Base-by-base conservation (phyloP, 2,797 vertebrate species). In the Enteromius viviparus region DNA sequence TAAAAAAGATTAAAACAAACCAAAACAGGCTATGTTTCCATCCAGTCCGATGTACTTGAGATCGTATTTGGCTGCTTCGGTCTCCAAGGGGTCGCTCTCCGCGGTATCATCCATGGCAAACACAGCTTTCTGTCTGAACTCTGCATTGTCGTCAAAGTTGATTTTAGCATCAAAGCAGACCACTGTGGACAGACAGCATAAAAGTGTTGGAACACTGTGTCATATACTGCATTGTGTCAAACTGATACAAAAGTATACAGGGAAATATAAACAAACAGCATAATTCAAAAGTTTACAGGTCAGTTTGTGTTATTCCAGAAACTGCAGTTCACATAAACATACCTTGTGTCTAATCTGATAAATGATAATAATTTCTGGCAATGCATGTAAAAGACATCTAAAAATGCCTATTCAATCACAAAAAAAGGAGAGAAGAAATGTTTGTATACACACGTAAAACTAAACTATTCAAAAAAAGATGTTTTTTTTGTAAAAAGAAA, bases 121-220 rank as follows among this genome's bases (percentile, higher is more conserved):
- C 91, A 99, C 97, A 11, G 95, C 94, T 92, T 97, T 99, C 93
- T 99, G 98, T 82, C 98, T 95, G 89, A 99, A 99, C 94, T 99
- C 96, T 0, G 98, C 98, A 0, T 99, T 99, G 95, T 99, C 98
- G 71, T 99, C 98, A 81, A 99, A 99, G 94, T 97, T 99, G 94
- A 99, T 99, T 93, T 99, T 99, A 81, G 98, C 98, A 91, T 99
- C 98, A 85, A 99, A 99, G 92, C 98, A 99, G 88, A 99, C 97
- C 90, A 99, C 98, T 99, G 87, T 9, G 80, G 82, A 84, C 84
- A 68, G 10, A 45, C 17, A 23, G 26, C 2, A 64, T 66, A 47
- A 29, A 60, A 70, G 45, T 10, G n/a, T 42, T 19, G 34, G 15
- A 65, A 60, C 12, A 15, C 14, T 15, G 5, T 15, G 11, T 47